Base-by-base conservation (phyloP, 2,888 invertebrate species). In the Drosophila gaucha region DNA sequence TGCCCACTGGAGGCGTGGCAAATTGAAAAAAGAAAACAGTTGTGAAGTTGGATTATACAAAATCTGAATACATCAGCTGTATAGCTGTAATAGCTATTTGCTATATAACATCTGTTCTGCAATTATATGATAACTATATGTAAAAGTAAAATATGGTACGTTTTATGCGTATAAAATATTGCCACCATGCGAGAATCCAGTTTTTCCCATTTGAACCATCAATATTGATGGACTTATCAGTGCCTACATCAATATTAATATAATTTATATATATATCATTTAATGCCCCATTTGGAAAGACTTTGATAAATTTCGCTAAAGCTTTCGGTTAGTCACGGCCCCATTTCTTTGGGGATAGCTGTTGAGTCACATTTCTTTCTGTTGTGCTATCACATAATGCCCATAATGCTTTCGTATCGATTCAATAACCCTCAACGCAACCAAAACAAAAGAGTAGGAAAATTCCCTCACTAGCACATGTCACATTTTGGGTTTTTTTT, bases 351-450 rank as follows among this genome's bases (percentile, higher is more conserved):
- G 28, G 30, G 43, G 18, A 18, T 46, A 14, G 46, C n/a, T 46
- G 33, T 33, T 35, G 49, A 35, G 24, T 49, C 49, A 49, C n/a
- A 28, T 38, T 47, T 49, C 3, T 3, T 8, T 20, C 10, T 9
- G 6, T 20, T 16, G 14, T 26, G 16, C n/a, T 58, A 58, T 67
- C 58, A 30, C 16, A 28, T 47, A 58, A 43, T 69, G 10, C 43
- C n/a, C 22, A 3, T 33, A 49, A 52, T 46, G 33, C 36, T 12
- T 18, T 28, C 43, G 44, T 30, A 65, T 65, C 41, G 36, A 43
- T 38, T 49, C 30, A 30, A 60, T 38, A 26, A 20, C 12, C 18
- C 18, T 28, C n/a, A 22, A 31, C 8, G n/a, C 4, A 6, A 22
- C n/a, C 43, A 44, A 47, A 24, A 2, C 5, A 31, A 14, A 6